Conservation (phyloP, 2,797 vertebrate genomes). For the Urosaurus nigricauda region DNA sequence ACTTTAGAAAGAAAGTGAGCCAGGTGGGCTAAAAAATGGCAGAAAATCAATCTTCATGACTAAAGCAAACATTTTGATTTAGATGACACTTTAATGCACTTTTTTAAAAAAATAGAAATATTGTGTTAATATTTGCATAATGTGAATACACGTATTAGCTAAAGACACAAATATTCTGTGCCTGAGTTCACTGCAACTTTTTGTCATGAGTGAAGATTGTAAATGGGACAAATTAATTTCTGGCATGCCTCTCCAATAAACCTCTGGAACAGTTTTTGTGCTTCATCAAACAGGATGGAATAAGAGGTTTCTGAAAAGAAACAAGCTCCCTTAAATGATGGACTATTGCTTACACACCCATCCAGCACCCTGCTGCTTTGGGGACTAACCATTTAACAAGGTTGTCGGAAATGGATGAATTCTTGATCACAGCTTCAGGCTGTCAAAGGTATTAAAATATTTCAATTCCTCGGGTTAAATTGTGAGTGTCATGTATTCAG, state of each 20-base stretch:
- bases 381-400: slow-evolving; percentile 3
- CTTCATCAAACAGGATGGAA: background rate
- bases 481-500: slow-evolving; percentile 73
- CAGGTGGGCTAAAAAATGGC: background rate
- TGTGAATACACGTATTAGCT: no score
- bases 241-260: background rate
- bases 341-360: background rate
- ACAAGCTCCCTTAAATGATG: background rate
- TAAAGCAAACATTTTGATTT: background rate
- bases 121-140: no score
- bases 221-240: background rate
- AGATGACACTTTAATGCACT: background rate
- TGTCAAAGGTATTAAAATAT: slow-evolving; percentile 53
- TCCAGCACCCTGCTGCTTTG: background rate
- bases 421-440: slow-evolving; percentile 37
- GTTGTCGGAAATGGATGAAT: slow-evolving; percentile 36
- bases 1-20: background rate
- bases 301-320: background rate
- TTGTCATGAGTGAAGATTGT: background rate
- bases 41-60: background rate
- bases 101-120: background rate
- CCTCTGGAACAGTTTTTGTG: background rate
- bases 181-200: background rate
- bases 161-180: background rate
- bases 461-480: slow-evolving; percentile 53